Percentiles rank a stretch among this genome's conserved stretches.
Conservation (phyloP, 2,888 invertebrate species). For the Agrilus mali region DNA sequence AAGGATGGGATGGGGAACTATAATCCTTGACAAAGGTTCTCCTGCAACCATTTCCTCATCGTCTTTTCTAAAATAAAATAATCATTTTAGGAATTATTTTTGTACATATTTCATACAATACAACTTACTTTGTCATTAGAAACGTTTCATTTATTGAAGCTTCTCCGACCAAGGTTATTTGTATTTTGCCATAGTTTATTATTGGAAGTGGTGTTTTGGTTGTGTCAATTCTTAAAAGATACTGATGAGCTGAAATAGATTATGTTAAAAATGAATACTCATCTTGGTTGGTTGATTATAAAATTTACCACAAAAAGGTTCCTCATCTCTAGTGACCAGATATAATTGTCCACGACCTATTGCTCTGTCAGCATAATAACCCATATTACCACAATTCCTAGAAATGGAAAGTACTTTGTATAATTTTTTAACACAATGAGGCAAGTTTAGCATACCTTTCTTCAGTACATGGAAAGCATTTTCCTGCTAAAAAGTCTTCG, state of each 20-base stretch:
- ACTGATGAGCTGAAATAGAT: conserved; percentile 64
- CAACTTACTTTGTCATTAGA: conserved; percentile 67
- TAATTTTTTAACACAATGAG: background rate
- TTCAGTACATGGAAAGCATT: conserved; percentile 57
- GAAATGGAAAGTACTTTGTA: conserved; percentile 6
- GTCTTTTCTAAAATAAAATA: conserved; percentile 50
- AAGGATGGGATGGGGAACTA: conserved; percentile 81
- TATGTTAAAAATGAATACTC: background rate
- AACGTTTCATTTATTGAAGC: conserved; percentile 79
- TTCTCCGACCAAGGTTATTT: conserved; percentile 68
- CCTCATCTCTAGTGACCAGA: conserved; percentile 76
- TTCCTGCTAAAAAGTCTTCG: conserved; percentile 69
- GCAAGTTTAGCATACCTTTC: conserved; percentile 23
- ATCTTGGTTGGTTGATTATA: background rate
- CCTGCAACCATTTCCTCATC: conserved; percentile 62
- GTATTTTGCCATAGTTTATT: conserved; percentile 66
- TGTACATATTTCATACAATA: background rate
- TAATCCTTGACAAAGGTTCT: conserved; percentile 62
- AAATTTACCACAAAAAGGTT: conserved; percentile 75
- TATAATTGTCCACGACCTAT: conserved; percentile 78
- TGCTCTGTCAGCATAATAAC: conserved; percentile 81
- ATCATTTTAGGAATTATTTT: background rate
- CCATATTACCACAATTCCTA: conserved; percentile 75
- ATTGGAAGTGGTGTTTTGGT: conserved; percentile 51
- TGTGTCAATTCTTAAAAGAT: conserved; percentile 69